Conservation (phyloP, 2,797 vertebrate genomes). For the Cuniculus paca region DNA sequence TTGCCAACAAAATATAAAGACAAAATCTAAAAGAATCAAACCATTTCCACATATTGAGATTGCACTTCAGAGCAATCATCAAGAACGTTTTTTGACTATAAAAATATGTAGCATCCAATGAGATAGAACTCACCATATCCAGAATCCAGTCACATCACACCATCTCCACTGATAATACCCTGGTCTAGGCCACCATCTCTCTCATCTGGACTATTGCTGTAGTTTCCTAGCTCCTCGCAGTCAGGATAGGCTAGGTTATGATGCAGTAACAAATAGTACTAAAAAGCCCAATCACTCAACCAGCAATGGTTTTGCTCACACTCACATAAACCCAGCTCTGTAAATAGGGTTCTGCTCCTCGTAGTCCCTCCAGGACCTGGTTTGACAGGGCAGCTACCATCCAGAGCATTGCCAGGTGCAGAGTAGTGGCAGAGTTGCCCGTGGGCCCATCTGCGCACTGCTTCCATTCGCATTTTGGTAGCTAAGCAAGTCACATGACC, state of each 20-base stretch:
- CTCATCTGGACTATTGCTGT: background rate
- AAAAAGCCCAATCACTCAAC: background rate
- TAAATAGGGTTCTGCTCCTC: background rate
- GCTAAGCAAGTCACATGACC: background rate
- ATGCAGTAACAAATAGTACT: background rate
- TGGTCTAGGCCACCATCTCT: background rate
- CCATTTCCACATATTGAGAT: background rate
- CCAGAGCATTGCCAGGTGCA: background rate
- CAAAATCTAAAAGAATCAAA: background rate
- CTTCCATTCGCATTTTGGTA: background rate
- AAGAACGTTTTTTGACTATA: background rate
- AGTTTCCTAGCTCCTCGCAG: background rate
- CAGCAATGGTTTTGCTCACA: background rate
- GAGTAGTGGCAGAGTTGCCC: background rate
- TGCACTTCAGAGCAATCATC: background rate
- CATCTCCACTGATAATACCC: background rate
- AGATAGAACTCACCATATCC: background rate
- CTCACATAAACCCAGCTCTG: background rate
- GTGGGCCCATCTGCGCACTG: background rate
- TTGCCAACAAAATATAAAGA: background rate
- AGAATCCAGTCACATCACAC: background rate
- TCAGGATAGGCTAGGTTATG: background rate
- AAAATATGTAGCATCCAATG: background rate
- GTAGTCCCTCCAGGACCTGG: background rate
- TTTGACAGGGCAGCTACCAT: background rate